Evolutionary conservation across 2,113 vertebrate species (phyloP), one percentile per base, ranked within the genome.

Genomic region (Ptyas mucosa): DNA sequence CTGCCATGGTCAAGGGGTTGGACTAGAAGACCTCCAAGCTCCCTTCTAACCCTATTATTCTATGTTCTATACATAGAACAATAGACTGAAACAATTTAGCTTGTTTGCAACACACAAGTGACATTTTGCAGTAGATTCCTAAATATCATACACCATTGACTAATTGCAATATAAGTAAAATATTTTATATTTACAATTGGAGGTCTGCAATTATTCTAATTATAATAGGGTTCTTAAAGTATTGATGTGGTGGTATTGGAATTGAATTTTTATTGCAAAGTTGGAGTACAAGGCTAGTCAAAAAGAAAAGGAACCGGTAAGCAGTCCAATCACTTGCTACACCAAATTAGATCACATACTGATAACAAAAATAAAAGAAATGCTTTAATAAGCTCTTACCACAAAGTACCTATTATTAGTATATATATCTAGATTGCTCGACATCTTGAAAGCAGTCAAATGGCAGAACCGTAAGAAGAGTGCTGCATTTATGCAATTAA

Each of bases 271-370:
- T 85, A 26, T 0, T 92, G 88, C 23, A 92, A 95, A 69, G 49
- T 34, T 55, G 29, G 24, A 49, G n/a, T 39, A 34, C 46, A 86
- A 51, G 43, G 8, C 46, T 64, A 52, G n/a, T 53, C 21, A 69
- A 39, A 92, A 52, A 64, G 14, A n/a, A 64, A 51, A 69, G 20
- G 53, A 88, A 52, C 55, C 11, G 58, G 29, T 34, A 64, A 86
- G 34, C 43, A 43, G 61, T 88, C 6, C n/a, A 24, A 20, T 91
- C 1, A 18, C 34, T 85, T 34, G 7, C 46, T 18, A 34, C 20
- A 21, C 20, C n/a, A 75, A n/a, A 86, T 94, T 90, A 92, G 88
- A 9, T 81, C 75, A n/a, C 75, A 87, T 94, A 86, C 88, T 69
- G 86, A 52, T 15, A 55, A 39, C 39, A 54, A 75, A 87, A 29